These are phyloP conservation scores for Phasianus colchicus DNA, from an alignment of 2,113 vertebrate genomes.

Conservation along the genomic window DNA sequence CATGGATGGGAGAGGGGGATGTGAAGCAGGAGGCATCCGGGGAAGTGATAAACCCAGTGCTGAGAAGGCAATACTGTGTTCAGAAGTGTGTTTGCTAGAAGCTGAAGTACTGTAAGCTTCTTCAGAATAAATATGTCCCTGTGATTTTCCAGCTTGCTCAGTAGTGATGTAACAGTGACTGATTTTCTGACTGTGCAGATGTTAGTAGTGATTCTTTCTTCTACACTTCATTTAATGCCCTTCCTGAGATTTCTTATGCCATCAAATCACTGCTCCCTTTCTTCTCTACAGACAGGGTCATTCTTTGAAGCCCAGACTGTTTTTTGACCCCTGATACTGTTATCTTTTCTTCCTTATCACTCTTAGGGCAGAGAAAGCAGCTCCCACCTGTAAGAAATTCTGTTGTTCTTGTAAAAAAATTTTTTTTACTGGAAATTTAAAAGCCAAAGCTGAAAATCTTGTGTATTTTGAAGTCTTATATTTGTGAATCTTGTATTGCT, in stretches of 20 bases:
- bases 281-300: neutral
- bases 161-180: neutral
- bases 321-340: neutral
- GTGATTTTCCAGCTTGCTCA: neutral
- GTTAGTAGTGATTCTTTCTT: neutral
- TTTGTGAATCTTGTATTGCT: neutral
- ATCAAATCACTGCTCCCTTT: neutral
- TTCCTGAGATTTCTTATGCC: neutral
- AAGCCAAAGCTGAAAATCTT: neutral
- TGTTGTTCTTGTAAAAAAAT: neutral
- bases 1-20: neutral
- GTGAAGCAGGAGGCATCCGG: neutral
- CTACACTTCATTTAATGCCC: neutral
- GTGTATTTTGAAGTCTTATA: neutral
- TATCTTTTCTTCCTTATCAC: neutral
- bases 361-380: neutral
- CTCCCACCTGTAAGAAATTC: neutral
- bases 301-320: neutral
- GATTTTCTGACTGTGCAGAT: neutral
- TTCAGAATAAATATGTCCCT: neutral
- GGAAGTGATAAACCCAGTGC: neutral
- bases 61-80: neutral
- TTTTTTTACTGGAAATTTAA: neutral
- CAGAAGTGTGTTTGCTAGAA: neutral
- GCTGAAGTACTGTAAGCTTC: neutral